Evolutionary conservation across 2,113 vertebrate genomes (phyloP).

Genomic region (Rhinoderma darwinii): DNA sequence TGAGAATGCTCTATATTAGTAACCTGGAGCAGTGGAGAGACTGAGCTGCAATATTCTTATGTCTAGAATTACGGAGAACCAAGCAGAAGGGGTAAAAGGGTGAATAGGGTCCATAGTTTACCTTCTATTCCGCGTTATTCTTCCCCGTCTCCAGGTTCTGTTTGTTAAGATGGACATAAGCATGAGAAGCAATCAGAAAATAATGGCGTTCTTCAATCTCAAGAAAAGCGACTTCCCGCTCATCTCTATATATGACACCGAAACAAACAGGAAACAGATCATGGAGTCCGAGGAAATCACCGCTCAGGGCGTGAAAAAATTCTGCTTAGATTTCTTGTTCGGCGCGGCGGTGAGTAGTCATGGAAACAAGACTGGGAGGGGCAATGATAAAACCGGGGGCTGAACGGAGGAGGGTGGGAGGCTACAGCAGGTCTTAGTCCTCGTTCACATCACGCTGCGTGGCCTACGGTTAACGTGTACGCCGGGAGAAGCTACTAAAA

Average conservation of each 20-base stretch:
- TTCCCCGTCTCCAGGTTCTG: slow-evolving; percentile 78
- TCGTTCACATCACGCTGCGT: no score
- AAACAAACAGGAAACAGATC: slow-evolving; percentile 80
- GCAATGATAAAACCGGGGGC: not conserved
- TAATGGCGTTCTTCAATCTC: slow-evolving; percentile 82
- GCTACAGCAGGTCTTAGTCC: not conserved
- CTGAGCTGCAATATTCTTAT: no score
- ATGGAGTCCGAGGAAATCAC: slow-evolving; percentile 75
- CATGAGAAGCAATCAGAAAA: slow-evolving; percentile 73
- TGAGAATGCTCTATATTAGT: no score
- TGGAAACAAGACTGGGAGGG: not conserved
- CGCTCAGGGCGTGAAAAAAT: slow-evolving; percentile 72
- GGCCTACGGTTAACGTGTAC: no score
- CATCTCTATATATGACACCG: slow-evolving; percentile 78
- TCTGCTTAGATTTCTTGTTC: slow-evolving; percentile 80
- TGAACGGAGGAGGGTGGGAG: no score
- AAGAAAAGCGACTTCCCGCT: slow-evolving; percentile 83
- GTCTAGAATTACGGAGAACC: no score
- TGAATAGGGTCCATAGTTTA: not conserved
- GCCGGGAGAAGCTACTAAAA: no score
- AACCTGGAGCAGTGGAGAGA: no score
- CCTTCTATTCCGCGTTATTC: not conserved
- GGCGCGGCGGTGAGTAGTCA: slow-evolving; percentile 66
- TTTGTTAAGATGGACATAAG: slow-evolving; percentile 85
- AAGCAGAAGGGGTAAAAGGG: no score